phyloP scores from a whole-genome alignment of 2,113 vertebrate genomes.

The Apistogramma diplotaenia region DNA sequence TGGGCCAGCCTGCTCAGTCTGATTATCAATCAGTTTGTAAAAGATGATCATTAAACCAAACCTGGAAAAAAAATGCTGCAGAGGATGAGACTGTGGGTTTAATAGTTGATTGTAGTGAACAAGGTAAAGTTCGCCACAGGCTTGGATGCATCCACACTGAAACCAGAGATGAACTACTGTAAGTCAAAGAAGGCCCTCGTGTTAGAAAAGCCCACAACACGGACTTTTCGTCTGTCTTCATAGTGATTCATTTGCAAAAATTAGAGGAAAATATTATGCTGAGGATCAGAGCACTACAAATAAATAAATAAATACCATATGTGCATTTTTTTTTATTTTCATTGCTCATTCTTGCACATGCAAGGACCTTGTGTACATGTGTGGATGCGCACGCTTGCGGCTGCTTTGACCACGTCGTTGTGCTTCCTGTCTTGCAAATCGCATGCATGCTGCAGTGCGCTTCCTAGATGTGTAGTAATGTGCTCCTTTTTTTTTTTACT shows the following conservation, averaged over 20 bases:
- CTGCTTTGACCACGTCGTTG: too few species aligned
- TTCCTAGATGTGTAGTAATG: slow-evolving; percentile 63
- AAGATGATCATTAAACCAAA: neutral
- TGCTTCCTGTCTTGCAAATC: slow-evolving; percentile 49
- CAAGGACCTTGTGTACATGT: neutral
- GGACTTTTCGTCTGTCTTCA: neutral
- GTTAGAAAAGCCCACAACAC: neutral
- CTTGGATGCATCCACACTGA: too few species aligned
- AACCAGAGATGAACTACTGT: neutral
- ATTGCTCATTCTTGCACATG: neutral
- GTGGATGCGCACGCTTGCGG: neutral
- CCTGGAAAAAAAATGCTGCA: neutral
- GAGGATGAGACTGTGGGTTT: too few species aligned
- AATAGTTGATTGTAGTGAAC: neutral
- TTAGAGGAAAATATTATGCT: neutral
- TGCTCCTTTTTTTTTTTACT: slow-evolving; percentile 59
- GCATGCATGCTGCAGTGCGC: slow-evolving; percentile 1
- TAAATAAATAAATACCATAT: neutral
- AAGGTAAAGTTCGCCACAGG: neutral
- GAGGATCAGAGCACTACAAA: neutral
- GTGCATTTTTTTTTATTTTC: neutral
- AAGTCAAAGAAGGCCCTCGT: neutral
- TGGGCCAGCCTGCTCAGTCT: slow-evolving; percentile 72
- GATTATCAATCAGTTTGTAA: slow-evolving; percentile 30
- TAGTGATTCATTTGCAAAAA: slow-evolving; percentile 67